These are phyloP conservation scores for Tenthredo mesomela DNA, from an alignment of 2,888 invertebrate species.

Conservation along the genomic window DNA sequence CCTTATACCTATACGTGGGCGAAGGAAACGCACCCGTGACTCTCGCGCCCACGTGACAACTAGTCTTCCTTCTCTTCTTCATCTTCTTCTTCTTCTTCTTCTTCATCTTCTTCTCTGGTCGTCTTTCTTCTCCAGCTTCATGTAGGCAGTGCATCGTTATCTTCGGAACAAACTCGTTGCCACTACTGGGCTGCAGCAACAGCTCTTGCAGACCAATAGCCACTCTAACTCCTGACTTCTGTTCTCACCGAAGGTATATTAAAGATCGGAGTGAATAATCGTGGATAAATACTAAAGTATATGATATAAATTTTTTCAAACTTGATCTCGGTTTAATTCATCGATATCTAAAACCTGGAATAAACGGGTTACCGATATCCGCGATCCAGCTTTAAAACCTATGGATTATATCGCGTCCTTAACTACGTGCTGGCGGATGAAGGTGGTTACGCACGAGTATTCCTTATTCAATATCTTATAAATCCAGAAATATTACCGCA, in stretches of 20 bases:
- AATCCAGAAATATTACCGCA: not conserved
- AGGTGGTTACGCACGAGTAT: not conserved
- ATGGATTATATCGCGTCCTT: not conserved
- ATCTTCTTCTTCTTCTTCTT: slow-evolving; percentile 25
- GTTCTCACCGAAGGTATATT: not conserved
- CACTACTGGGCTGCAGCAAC: slow-evolving; percentile 38
- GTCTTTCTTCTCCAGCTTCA: slow-evolving; percentile 35
- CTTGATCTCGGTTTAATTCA: not conserved
- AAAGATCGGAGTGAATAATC: not conserved
- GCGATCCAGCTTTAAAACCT: not conserved
- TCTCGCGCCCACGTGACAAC: slow-evolving; percentile 45
- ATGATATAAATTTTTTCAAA: not conserved
- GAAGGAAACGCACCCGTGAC: slow-evolving; percentile 36
- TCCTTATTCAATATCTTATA: not conserved
- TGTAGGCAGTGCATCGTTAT: slow-evolving; percentile 55
- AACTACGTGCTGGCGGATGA: not conserved
- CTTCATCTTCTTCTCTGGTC: not conserved
- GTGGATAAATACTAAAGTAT: not conserved
- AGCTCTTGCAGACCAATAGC: not conserved
- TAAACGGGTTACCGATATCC: slow-evolving; percentile 3
- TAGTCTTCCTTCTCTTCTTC: not conserved
- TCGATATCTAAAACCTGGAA: not conserved
- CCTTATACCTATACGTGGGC: slow-evolving; percentile 4
- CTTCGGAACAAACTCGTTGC: slow-evolving; percentile 52
- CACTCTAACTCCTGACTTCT: slow-evolving; percentile 10